Conservation (phyloP, 2,113 vertebrate genomes). For the Microcebus ravelobensis region DNA sequence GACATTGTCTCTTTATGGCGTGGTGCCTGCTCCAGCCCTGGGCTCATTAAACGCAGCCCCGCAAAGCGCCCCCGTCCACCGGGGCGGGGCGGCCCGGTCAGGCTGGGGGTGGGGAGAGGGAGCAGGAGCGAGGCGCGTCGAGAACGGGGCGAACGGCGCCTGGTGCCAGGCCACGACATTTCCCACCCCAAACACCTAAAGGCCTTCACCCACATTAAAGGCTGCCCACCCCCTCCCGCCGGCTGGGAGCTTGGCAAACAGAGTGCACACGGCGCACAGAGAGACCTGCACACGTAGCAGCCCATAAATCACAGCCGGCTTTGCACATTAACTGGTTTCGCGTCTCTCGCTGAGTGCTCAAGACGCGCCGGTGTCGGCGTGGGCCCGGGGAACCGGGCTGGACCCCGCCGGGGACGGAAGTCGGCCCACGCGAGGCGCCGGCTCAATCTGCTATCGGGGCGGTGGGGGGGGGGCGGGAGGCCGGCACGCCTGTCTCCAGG, state of each 20-base stretch:
- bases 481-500: not conserved
- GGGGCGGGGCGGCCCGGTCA: not conserved
- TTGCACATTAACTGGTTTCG: slow-evolving; percentile 47
- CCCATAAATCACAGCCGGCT: slow-evolving; percentile 62
- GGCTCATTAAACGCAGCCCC: slow-evolving; percentile 71
- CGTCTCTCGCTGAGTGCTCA: not conserved
- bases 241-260: slow-evolving; percentile 54
- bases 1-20: slow-evolving; percentile 70
- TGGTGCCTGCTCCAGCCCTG: slow-evolving; percentile 44
- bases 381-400: too few relatives aligned
- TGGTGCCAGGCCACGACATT: slow-evolving; percentile 52
- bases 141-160: slow-evolving; percentile 57
- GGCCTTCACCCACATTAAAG: slow-evolving; percentile 48
- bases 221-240: not conserved
- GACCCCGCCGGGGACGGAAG: not conserved
- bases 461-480: not conserved
- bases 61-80: slow-evolving; percentile 46
- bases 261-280: not conserved
- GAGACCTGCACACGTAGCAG: slow-evolving; percentile 19
- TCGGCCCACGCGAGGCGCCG: slow-evolving; percentile 34
- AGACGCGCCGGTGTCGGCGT: too few relatives aligned
- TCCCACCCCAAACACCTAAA: slow-evolving; percentile 59
- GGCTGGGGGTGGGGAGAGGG: not conserved
- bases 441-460: not conserved
- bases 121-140: slow-evolving; percentile 28